Evolutionary conservation across 2,888 invertebrate genomes (phyloP), one percentile per base, ranked within the genome.

Genomic region (Schrankia costaestrigalis): DNA sequence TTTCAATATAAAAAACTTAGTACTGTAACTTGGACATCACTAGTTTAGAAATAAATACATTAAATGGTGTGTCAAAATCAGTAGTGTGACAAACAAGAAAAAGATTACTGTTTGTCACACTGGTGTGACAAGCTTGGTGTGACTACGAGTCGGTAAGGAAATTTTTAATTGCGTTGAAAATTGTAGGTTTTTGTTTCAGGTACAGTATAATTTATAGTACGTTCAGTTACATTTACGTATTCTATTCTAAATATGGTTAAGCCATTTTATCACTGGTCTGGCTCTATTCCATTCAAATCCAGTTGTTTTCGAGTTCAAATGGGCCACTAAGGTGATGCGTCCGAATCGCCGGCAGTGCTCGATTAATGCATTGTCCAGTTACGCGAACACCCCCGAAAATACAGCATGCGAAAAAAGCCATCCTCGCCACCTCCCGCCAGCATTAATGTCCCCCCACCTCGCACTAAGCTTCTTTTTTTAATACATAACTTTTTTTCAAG

Each of bases 401-500:
- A 78, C 80, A 79, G 84, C 82, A 79, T 72, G 82, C 81, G 85
- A 86, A 85, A 86, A 87, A 86, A 82, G 76, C 76, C 75, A 73
- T 78, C 77, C 80, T 63, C 77, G 56, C 84, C 79, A 74, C 85
- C 85, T 71, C 84, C 84, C 82, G 68, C 70, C 56, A 56, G 73
- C 78, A 77, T 80, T 84, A 84, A 82, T 81, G 80, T 75, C 82
- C 82, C 84, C 82, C 86, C 75, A 72, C 82, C 78, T 79, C 83
- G 84, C 80, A 85, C 86, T 84, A 83, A 84, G 78, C 78, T 83
- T 86, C 86, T 86, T 87, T 87, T 87, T 87, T 87, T 82, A 86
- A 87, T 86, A 86, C 87, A 87, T 87, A 87, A 87, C 87, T 87
- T 87, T 87, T 87, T 87, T 87, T 85, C 85, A 87, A 87, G 86